phyloP scores from a whole-genome alignment of 2,888 invertebrate species.

The Drosophila emarginata region DNA sequence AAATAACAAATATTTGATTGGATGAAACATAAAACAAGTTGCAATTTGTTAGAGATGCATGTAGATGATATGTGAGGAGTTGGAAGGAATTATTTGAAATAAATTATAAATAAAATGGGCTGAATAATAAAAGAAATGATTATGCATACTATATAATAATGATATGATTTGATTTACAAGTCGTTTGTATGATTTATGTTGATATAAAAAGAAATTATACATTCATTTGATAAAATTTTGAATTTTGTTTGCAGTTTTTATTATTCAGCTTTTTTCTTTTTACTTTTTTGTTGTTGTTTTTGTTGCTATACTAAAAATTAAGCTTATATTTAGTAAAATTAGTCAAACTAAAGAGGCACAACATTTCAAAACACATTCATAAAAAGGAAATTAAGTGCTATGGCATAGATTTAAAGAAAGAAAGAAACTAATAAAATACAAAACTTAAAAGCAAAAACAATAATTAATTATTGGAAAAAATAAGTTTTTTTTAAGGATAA shows the following conservation, averaged over 20 bases:
- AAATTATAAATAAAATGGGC: conserved; percentile 14
- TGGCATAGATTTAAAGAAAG: background rate
- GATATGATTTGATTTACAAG: conserved; percentile 8
- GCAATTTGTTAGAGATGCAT: conserved; percentile 19
- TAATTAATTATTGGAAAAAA: conserved; percentile 21
- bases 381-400: conserved; percentile 29
- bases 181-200: conserved; percentile 28
- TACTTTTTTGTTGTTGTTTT: background rate
- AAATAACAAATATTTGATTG: conserved; percentile 58
- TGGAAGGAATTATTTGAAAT: conserved; percentile 8
- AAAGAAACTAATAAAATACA: conserved; percentile 21
- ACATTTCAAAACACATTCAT: conserved; percentile 18
- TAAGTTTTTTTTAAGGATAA: conserved; percentile 18
- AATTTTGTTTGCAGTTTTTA: conserved; percentile 51
- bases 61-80: conserved; percentile 42
- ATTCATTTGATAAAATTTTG: conserved; percentile 39
- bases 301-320: conserved; percentile 25
- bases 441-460: conserved; percentile 2
- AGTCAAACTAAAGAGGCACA: conserved; percentile 23
- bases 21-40: conserved; percentile 55
- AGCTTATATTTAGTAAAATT: conserved; percentile 25
- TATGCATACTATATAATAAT: conserved; percentile 30
- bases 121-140: conserved; percentile 3
- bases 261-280: conserved; percentile 43
- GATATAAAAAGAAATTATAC: conserved; percentile 19